Conservation (phyloP, 1,140 invertebrate species). For the Drosophila bifasciata region DNA sequence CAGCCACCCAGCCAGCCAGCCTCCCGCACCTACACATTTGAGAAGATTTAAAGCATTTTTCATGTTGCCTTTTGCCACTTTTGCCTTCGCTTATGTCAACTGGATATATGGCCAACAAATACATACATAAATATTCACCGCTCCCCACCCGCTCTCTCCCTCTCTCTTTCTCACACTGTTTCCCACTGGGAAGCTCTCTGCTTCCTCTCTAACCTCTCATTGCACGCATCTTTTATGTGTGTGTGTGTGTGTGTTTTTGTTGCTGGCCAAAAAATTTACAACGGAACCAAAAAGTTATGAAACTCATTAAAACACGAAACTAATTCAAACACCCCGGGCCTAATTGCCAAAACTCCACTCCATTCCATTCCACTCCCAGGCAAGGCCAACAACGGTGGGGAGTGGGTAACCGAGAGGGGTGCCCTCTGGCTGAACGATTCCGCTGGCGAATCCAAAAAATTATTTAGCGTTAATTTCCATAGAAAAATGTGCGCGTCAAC, state of each 20-base stretch:
- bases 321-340: constrained; percentile 81
- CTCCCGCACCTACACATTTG: constrained; percentile 16
- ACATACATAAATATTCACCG: constrained; percentile 47
- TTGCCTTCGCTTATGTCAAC: constrained; percentile 71
- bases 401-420: neutral
- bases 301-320: constrained; percentile 82
- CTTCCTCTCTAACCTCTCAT: constrained; percentile 18
- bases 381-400: constrained; percentile 22
- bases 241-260: constrained; percentile 41
- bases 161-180: neutral
- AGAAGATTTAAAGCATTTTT: constrained; percentile 62
- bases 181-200: neutral
- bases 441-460: constrained; percentile 74
- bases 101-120: constrained; percentile 66
- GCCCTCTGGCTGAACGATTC: constrained; percentile 34
- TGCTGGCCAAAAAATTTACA: constrained; percentile 70
- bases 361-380: constrained; percentile 38
- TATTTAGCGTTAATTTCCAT: constrained; percentile 82
- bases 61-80: constrained; percentile 60
- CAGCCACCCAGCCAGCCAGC: constrained; percentile 31
- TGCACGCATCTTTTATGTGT: constrained; percentile 50
- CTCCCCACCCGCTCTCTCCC: constrained; percentile 18
- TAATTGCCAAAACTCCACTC: constrained; percentile 62
- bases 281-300: constrained; percentile 82
- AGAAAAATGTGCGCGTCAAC: constrained; percentile 82